Evolutionary conservation across 2,113 vertebrate species (phyloP).

Genomic region (Leptobrachium leishanense): DNA sequence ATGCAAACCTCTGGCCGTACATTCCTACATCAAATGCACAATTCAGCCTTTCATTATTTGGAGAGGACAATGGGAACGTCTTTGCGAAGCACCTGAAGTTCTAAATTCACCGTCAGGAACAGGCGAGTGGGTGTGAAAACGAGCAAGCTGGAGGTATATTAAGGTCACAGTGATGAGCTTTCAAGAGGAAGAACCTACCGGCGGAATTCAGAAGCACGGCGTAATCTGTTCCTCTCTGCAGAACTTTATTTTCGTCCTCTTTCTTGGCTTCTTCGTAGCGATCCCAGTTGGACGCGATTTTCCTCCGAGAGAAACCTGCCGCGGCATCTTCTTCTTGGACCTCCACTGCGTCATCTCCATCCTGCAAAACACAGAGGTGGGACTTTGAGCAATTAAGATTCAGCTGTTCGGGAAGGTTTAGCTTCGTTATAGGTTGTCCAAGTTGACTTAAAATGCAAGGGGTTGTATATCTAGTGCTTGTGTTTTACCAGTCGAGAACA

Average conservation of each 20-base stretch:
- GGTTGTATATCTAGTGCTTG: no score
- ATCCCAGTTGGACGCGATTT: conserved; percentile 42
- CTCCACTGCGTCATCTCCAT: conserved; percentile 7
- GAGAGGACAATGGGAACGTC: neutral
- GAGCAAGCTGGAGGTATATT: neutral
- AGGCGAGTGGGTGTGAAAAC: neutral
- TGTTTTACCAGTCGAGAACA: no score
- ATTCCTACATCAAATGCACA: conserved; percentile 12
- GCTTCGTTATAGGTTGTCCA: no score
- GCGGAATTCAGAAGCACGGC: conserved; percentile 38
- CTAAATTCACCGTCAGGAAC: neutral
- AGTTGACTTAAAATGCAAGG: no score
- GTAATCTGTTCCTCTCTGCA: conserved; percentile 36
- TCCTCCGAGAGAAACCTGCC: conserved; percentile 32
- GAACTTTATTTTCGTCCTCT: conserved; percentile 19
- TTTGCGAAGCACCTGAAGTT: neutral
- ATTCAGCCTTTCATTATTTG: neutral
- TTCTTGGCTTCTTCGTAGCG: conserved; percentile 34
- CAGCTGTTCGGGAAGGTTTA: no score
- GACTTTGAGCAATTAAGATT: no score
- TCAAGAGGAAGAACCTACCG: conserved; percentile 26
- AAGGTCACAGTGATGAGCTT: neutral
- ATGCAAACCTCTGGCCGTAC: conserved; percentile 17
- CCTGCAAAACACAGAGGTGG: conserved; percentile 14
- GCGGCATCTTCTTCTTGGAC: conserved; percentile 6